These are phyloP conservation scores for Australoheros facetus DNA, from an alignment of 2,797 vertebrate genomes.

Conservation along the genomic window DNA sequence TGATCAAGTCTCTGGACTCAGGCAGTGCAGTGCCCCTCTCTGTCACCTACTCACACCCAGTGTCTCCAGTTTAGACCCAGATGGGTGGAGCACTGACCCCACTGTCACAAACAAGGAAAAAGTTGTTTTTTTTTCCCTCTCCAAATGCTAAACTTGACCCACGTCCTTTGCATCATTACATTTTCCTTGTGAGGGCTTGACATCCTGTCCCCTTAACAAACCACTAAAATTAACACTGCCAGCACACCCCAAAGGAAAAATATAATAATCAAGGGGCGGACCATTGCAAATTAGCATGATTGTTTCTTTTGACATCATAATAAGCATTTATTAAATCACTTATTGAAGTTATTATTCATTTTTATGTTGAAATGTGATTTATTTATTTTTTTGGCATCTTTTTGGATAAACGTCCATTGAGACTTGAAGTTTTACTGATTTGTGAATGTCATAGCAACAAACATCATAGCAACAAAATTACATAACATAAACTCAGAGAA, in stretches of 20 bases:
- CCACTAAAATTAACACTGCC: conserved; percentile 59
- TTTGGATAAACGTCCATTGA: background rate
- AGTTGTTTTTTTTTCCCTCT: conserved; percentile 38
- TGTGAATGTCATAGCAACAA: too few relatives aligned
- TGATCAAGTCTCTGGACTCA: conserved; percentile 28
- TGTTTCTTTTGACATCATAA: conserved; percentile 36
- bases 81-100: conserved; percentile 72
- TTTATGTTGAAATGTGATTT: background rate
- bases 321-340: conserved; percentile 4
- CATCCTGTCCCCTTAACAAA: conserved; percentile 68
- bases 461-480: background rate
- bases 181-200: conserved; percentile 57
- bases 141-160: conserved; percentile 70
- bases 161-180: conserved; percentile 56
- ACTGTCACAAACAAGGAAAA: conserved; percentile 45
- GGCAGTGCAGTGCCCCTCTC: conserved; percentile 30
- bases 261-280: conserved; percentile 52
- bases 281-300: conserved; percentile 47
- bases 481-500: background rate
- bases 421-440: background rate
- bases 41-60: conserved; percentile 61
- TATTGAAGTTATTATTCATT: background rate
- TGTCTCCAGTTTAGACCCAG: conserved; percentile 52
- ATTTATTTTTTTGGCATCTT: background rate
- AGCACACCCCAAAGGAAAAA: conserved; percentile 48